A percentile compares a stretch with the other conserved stretches of the same genome.
Evolutionary conservation across 2,888 invertebrate species (phyloP).

Genomic region (Orthonevra nobilis): DNA sequence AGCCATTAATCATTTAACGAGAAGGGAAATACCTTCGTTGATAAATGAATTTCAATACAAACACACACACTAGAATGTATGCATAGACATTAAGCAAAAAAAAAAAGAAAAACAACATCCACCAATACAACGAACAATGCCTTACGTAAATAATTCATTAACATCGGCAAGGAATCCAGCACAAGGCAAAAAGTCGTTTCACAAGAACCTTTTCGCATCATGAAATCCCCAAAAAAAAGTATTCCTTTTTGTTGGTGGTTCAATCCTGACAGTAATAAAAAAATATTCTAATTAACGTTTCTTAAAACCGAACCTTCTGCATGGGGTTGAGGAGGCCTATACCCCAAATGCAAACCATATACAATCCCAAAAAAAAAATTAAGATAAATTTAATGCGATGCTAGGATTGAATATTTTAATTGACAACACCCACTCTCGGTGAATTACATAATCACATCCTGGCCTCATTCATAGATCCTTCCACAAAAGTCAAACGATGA

Average conservation of each 20-base stretch:
- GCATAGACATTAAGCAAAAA: too few species aligned
- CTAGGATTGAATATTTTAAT: conserved; percentile 32
- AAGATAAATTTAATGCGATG: background rate
- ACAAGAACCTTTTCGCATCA: conserved; percentile 18
- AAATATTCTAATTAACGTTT: conserved; percentile 30
- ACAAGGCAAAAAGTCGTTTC: background rate
- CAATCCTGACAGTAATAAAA: conserved; percentile 21
- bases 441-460: conserved; percentile 58
- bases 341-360: background rate
- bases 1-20: conserved; percentile 45
- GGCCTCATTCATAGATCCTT: conserved; percentile 4
- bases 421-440: conserved; percentile 25
- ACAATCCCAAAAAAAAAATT: background rate
- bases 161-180: background rate
- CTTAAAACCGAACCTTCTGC: background rate
- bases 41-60: conserved; percentile 30
- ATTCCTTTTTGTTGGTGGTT: conserved; percentile 1
- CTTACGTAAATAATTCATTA: conserved; percentile 46
- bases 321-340: background rate
- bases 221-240: conserved; percentile 23
- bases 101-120: too few species aligned
- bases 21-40: conserved; percentile 24
- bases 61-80: background rate
- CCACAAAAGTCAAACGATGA: background rate
- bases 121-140: conserved; percentile 20